phyloP scores from a whole-genome alignment of 2,797 vertebrate genomes.

The Gambusia yucatana region DNA sequence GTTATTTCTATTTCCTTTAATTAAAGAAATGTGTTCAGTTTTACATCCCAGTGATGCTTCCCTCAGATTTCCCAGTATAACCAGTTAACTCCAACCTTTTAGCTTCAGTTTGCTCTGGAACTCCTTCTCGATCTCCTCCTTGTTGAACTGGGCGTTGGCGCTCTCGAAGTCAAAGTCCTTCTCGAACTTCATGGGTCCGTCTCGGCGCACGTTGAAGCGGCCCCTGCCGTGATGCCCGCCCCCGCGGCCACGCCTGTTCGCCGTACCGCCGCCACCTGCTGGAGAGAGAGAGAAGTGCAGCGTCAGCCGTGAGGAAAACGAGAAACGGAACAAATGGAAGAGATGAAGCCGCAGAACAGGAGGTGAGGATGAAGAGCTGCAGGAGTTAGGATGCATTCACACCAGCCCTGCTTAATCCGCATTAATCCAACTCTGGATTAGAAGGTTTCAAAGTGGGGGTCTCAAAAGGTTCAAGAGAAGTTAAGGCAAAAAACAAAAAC shows the following conservation, averaged over 20 bases:
- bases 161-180: conserved; percentile 99
- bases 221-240: conserved; percentile 90
- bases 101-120: conserved; percentile 97
- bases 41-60: neutral
- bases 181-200: conserved; percentile 97
- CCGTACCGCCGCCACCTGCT: conserved; percentile 73
- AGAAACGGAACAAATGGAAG: neutral
- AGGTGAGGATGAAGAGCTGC: neutral
- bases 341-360: neutral
- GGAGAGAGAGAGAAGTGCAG: neutral
- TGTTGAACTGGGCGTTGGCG: conserved; percentile 97
- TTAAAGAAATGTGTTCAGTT: neutral
- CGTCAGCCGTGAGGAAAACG: neutral
- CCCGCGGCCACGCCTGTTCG: conserved; percentile 86
- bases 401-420: no score
- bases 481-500: no score
- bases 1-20: neutral
- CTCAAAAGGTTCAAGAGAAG: no score
- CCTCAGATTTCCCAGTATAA: neutral
- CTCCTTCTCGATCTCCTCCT: conserved; percentile 95
- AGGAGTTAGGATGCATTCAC: neutral
- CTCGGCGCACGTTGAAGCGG: conserved; percentile 90
- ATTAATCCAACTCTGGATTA: no score
- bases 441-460: no score
- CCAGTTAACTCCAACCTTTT: conserved; percentile 82